Base-by-base conservation (phyloP, 2,888 invertebrate genomes). In the Drosophila tripunctata region DNA sequence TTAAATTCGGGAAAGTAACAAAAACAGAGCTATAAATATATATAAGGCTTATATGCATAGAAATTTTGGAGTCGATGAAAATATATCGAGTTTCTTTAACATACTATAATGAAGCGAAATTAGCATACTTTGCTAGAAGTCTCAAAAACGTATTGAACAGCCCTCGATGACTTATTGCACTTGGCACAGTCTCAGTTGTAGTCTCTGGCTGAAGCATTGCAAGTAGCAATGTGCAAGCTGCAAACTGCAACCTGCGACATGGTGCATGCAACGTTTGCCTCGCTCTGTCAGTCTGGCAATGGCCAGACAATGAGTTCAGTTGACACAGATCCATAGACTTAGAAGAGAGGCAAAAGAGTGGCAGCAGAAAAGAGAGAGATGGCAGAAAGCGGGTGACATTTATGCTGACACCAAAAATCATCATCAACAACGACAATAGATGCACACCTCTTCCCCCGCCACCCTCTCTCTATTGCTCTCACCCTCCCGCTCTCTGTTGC, bases 401-500 rank as follows among this genome's bases (percentile, higher is more conserved):
- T 81, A 78, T 80, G 80, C 80, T 80, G 80, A 80, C 80, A 81
- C 78, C 69, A 66, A 84, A 84, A 84, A 78, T 81, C 75, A 80
- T 84, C 78, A 61, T 62, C 78, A 80, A 51, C 67, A 71, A 54
- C 71, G 70, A 56, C 74, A 76, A 56, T 54, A 12, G 19, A 10
- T 12, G 8, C 24, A 21, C 31, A 60, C 47, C n/a, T n/a, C n/a
- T n/a, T n/a, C n/a, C n/a, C n/a, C n/a, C n/a, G 17, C 14, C 4
- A 4, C 12, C 17, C 19, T 35, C 43, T 10, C 31, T 19, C 27
- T 24, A 4, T 22, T 12, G 15, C 2, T 12, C 21, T 17, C 33
- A 3, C 8, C 30, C 10, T 31, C 40, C 8, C 12, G 14, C 31
- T 5, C 12, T n/a, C 12, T 4, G 14, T 4, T 22, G 4, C 44